Percentiles rank a stretch among this genome's conserved stretches.
These are phyloP conservation scores for Scaptomyza montana DNA, from an alignment of 1,140 invertebrate genomes.

Conservation along the genomic window DNA sequence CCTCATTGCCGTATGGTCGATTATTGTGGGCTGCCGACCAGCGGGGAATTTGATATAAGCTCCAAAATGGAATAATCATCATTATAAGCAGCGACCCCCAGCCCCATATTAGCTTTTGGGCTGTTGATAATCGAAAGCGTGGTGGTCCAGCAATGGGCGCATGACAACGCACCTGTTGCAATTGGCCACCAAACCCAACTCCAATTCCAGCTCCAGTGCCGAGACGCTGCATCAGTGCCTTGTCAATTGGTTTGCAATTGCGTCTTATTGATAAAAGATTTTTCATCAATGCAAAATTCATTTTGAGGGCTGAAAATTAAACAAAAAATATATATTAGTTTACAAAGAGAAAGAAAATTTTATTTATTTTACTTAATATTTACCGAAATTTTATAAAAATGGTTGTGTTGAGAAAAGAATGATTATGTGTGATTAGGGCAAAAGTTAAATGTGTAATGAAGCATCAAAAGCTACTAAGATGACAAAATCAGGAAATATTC, in stretches of 20 bases:
- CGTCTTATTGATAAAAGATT: constrained; percentile 23
- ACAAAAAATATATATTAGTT: not conserved
- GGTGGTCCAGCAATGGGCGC: constrained; percentile 59
- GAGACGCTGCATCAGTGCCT: not conserved
- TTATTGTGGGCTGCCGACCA: constrained; percentile 56
- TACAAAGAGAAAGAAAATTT: not conserved
- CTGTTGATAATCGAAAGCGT: constrained; percentile 44
- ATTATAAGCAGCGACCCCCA: constrained; percentile 38
- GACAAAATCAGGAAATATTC: constrained; percentile 21
- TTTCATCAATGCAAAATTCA: constrained; percentile 37
- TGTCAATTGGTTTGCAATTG: not conserved
- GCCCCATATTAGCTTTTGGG: constrained; percentile 44
- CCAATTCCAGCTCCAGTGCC: not conserved
- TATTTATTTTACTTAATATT: not conserved
- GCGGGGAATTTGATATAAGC: constrained; percentile 34
- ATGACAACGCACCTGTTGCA: constrained; percentile 47
- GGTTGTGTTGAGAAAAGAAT: not conserved
- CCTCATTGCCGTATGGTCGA: constrained; percentile 29
- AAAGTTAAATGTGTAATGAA: not conserved
- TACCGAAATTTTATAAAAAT: not conserved
- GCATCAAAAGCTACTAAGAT: constrained; percentile 23
- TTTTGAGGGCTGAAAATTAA: constrained; percentile 12
- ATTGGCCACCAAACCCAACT: not conserved
- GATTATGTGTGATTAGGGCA: not conserved
- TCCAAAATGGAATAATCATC: constrained; percentile 65